Evolutionary conservation across 2,797 vertebrate genomes (phyloP).

Genomic region (Malacoctenus gilli): DNA sequence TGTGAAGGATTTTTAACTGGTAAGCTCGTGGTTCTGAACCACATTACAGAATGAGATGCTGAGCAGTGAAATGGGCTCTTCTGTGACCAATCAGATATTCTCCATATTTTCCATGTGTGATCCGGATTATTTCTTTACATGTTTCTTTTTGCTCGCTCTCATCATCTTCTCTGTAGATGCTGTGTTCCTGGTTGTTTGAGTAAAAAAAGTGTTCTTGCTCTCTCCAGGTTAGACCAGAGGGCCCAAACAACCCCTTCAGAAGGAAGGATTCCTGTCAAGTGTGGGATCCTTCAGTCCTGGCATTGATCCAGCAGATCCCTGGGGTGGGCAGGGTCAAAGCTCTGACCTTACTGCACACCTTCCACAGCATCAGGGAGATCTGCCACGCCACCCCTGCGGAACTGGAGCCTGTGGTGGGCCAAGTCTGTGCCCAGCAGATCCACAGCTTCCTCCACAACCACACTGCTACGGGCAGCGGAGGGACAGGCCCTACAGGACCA

Average conservation of each 20-base stretch:
- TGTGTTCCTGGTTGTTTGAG: too few relatives aligned
- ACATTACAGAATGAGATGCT: too few relatives aligned
- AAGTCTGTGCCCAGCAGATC: conserved; percentile 79
- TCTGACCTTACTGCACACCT: conserved; percentile 82
- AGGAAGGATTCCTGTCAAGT: conserved; percentile 56
- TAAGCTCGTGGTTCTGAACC: too few relatives aligned
- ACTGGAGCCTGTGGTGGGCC: conserved; percentile 84
- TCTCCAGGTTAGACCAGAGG: conserved; percentile 84
- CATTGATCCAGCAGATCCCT: conserved; percentile 85
- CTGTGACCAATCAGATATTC: too few relatives aligned
- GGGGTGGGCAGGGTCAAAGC: conserved; percentile 89
- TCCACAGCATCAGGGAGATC: conserved; percentile 84
- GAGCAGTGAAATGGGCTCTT: too few relatives aligned
- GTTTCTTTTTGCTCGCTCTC: too few relatives aligned
- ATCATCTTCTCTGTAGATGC: too few relatives aligned
- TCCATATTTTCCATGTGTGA: too few relatives aligned
- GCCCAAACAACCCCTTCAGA: conserved; percentile 86
- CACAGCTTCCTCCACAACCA: conserved; percentile 78
- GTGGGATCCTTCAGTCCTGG: conserved; percentile 78
- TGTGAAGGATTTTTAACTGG: too few relatives aligned
- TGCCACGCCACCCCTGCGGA: conserved; percentile 77
- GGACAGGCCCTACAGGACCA: too few relatives aligned
- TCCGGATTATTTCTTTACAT: too few relatives aligned
- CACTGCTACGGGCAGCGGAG: conserved; percentile 16
- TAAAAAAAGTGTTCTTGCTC: too few relatives aligned